phyloP scores from a whole-genome alignment of 2,113 vertebrate species.

The Tretioscincus oriximinensis region DNA sequence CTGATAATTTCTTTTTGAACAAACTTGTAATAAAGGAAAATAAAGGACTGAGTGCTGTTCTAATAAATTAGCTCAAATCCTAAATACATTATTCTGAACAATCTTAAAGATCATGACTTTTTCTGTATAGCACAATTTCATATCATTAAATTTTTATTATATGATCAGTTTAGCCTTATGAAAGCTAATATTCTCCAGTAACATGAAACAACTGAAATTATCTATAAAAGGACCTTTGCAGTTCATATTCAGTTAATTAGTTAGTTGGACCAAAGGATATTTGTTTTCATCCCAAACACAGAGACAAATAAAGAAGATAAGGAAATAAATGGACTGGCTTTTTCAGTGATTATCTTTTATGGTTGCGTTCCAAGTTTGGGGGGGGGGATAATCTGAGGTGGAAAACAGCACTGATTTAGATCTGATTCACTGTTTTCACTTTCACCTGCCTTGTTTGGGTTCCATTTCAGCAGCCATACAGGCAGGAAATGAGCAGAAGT shows the following conservation, averaged over 20 bases:
- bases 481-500: too few species aligned
- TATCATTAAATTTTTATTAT: neutral
- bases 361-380: too few species aligned
- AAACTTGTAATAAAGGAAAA: constrained; percentile 29
- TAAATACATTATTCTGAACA: constrained; percentile 27
- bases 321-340: too few species aligned
- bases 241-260: neutral
- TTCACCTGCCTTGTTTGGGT: too few species aligned
- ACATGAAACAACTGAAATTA: neutral
- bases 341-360: too few species aligned
- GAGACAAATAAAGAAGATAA: neutral
- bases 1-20: constrained; percentile 30
- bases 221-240: neutral
- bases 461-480: too few species aligned
- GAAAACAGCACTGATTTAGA: too few species aligned
- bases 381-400: too few species aligned
- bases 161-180: neutral
- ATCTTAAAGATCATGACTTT: constrained; percentile 21
- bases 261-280: neutral
- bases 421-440: too few species aligned
- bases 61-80: constrained; percentile 18
- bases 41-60: constrained; percentile 5
- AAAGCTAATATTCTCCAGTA: neutral
- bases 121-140: constrained; percentile 22
- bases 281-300: too few species aligned